phyloP scores from a whole-genome alignment of 2,797 vertebrate genomes.

The Spinus olivaceus region DNA sequence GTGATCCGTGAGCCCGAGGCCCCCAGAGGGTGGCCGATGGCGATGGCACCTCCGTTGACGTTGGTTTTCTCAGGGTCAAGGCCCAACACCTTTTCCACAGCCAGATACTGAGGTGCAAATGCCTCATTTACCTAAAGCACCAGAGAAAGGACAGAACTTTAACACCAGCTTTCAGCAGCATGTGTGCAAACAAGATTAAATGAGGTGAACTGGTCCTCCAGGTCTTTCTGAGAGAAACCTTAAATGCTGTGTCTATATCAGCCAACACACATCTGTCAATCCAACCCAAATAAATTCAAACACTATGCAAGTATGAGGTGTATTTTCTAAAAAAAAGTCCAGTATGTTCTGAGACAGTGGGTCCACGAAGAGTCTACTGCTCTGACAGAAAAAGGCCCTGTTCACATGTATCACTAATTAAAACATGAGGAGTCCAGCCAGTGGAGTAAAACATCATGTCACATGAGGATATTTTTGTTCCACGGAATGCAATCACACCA shows the following conservation, averaged over 20 bases:
- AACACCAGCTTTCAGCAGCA: background rate
- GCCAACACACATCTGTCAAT: background rate
- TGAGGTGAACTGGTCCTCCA: background rate
- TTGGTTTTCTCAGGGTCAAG: constrained; percentile 90
- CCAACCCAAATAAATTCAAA: background rate
- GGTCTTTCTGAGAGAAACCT: background rate
- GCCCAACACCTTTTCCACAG: constrained; percentile 85
- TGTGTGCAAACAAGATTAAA: background rate
- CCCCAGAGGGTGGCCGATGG: constrained; percentile 90
- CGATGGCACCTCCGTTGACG: constrained; percentile 91
- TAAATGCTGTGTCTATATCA: background rate
- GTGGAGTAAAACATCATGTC: accelerated
- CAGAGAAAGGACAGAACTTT: background rate
- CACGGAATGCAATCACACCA: background rate
- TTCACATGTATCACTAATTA: background rate
- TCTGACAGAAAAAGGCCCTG: background rate
- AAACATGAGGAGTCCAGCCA: background rate
- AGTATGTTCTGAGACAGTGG: background rate
- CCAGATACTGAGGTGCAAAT: constrained; percentile 90
- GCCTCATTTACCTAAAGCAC: constrained; percentile 91
- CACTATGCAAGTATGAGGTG: background rate
- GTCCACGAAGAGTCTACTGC: background rate
- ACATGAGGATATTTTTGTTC: background rate
- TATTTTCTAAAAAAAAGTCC: too few species aligned
- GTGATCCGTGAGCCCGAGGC: constrained; percentile 93